A percentile compares a stretch with the other conserved stretches of the same genome.
phyloP scores from a whole-genome alignment of 2,888 invertebrate genomes.

The Allophyes oxyacanthae region DNA sequence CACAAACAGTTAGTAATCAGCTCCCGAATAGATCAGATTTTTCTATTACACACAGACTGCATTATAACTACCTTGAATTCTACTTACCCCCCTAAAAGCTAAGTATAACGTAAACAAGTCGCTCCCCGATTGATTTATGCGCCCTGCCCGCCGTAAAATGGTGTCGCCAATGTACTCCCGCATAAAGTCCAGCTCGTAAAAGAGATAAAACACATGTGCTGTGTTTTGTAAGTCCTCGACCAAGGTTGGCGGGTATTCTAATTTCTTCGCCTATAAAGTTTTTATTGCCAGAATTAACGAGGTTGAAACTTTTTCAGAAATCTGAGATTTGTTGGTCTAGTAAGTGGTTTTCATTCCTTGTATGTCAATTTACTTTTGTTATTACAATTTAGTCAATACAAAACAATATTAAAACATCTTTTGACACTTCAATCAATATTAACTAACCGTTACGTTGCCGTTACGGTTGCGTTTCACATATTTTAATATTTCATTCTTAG shows the following conservation, averaged over 20 bases:
- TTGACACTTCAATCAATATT: no score
- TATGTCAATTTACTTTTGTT: no score
- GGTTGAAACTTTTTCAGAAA: neutral
- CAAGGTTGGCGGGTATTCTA: constrained; percentile 9
- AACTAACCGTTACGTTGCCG: no score
- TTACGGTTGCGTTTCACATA: no score
- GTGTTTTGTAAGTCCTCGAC: constrained; percentile 21
- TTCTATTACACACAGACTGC: no score
- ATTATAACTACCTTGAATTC: constrained; percentile 1
- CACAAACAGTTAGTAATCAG: no score
- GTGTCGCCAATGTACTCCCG: constrained; percentile 40
- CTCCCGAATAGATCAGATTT: no score
- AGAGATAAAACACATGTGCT: constrained; percentile 39
- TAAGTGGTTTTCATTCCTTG: no score
- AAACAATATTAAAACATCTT: no score
- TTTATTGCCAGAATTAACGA: neutral
- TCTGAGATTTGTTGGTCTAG: neutral
- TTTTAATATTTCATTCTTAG: no score
- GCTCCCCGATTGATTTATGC: constrained; percentile 51
- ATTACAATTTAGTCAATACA: no score
- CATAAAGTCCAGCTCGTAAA: constrained; percentile 44
- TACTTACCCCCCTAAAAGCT: constrained; percentile 29
- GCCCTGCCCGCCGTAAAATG: constrained; percentile 45
- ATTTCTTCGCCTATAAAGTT: neutral
- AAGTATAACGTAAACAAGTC: constrained; percentile 47